Conservation (phyloP, 2,888 invertebrate species). For the Nephrotoma guestfalica region DNA sequence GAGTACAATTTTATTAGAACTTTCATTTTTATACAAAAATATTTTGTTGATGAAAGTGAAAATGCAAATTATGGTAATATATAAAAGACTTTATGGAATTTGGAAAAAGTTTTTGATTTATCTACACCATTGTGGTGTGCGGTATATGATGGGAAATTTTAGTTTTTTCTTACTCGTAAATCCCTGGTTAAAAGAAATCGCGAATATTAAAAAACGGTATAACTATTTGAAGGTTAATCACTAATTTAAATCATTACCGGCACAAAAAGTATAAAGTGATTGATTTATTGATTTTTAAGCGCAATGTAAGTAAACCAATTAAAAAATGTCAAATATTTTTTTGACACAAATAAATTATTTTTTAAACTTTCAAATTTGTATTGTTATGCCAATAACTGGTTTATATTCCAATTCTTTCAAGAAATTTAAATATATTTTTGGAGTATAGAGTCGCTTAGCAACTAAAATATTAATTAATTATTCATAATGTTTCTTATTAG, state of each 20-base stretch:
- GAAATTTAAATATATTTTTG: not conserved
- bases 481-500: not conserved
- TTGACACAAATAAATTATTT: not conserved
- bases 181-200: not conserved
- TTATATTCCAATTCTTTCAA: not conserved
- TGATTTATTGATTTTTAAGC: not conserved
- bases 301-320: not conserved
- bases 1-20: not conserved
- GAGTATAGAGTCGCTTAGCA: not conserved
- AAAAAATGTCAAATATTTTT: not conserved
- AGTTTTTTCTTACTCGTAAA: not conserved
- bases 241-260: not conserved
- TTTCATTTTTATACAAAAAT: not conserved
- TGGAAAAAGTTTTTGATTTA: not conserved
- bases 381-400: not conserved
- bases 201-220: not conserved
- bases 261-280: not conserved
- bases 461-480: not conserved
- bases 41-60: not conserved
- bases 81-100: not conserved
- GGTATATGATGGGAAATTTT: not conserved
- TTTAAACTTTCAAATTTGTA: not conserved
- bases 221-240: not conserved
- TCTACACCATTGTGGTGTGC: not conserved
- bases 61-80: not conserved